Conservation (phyloP, 1,140 invertebrate species). For the Choristoneura fumiferana region DNA sequence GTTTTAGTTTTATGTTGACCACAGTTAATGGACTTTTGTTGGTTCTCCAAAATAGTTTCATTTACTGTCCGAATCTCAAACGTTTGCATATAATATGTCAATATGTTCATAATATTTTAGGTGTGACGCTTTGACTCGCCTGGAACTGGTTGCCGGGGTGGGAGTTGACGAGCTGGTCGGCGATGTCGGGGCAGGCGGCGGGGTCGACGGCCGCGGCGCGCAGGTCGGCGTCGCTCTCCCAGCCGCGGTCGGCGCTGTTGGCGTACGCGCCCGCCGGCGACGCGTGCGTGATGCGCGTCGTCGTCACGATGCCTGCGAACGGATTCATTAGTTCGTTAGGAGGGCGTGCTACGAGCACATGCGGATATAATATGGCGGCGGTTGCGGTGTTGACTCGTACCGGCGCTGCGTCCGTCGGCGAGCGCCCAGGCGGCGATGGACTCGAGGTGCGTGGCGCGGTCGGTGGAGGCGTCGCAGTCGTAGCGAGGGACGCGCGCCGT, state of each 20-base stretch:
- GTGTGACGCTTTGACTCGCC: background rate
- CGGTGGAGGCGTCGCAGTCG: conserved; percentile 44
- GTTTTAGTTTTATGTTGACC: no score
- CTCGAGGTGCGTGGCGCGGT: conserved; percentile 78
- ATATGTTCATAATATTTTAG: no score
- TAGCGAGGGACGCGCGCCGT: conserved; percentile 60
- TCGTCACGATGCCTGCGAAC: conserved; percentile 26
- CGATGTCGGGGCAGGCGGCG: conserved; percentile 52
- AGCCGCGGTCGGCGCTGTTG: conserved; percentile 83
- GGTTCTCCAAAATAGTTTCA: no score
- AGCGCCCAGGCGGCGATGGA: conserved; percentile 88
- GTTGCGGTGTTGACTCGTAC: conserved; percentile 24
- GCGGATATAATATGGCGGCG: no score
- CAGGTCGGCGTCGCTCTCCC: conserved; percentile 84
- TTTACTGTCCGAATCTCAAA: background rate
- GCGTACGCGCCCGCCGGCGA: conserved; percentile 86
- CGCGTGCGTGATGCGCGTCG: conserved; percentile 64
- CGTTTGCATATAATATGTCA: background rate
- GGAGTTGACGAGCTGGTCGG: conserved; percentile 80
- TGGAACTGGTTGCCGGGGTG: conserved; percentile 36
- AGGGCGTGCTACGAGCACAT: no score
- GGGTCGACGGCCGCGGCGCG: conserved; percentile 29
- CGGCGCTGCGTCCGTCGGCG: conserved; percentile 78
- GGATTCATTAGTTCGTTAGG: background rate
- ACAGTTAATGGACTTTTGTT: no score